A percentile compares a stretch with the other conserved stretches of the same genome.
Evolutionary conservation across 2,113 vertebrate genomes (phyloP).

Genomic region (Trinectes maculatus): DNA sequence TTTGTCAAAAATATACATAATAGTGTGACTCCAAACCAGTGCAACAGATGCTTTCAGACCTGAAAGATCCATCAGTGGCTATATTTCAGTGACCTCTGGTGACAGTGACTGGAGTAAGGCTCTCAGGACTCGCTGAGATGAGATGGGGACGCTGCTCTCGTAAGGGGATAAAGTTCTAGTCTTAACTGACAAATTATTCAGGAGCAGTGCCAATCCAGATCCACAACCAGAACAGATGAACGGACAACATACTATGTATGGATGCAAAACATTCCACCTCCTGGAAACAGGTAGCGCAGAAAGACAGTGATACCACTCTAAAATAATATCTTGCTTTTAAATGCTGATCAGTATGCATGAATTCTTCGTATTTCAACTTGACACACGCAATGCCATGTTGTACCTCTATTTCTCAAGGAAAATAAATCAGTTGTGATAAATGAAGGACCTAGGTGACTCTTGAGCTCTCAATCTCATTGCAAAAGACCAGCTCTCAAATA

Average conservation of each 20-base stretch:
- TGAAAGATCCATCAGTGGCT: not conserved
- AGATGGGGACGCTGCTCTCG: constrained; percentile 41
- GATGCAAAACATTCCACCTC: constrained; percentile 8
- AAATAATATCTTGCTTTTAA: constrained; percentile 12
- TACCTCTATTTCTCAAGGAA: constrained; percentile 17
- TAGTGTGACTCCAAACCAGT: not conserved
- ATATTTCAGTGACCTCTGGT: constrained; percentile 11
- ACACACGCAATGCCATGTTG: constrained; percentile 3
- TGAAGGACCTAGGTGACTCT: constrained; percentile 23
- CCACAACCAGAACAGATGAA: constrained; percentile 40
- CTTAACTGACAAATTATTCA: constrained; percentile 44
- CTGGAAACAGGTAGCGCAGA: constrained; percentile 22
- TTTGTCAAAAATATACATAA: not conserved
- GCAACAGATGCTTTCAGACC: not conserved
- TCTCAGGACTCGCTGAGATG: constrained; percentile 27
- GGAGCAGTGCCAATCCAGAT: constrained; percentile 24
- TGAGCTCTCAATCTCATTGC: constrained; percentile 41
- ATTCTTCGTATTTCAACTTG: constrained; percentile 5
- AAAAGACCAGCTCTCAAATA: constrained; percentile 53
- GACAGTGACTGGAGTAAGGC: constrained; percentile 9
- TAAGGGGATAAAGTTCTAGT: constrained; percentile 21
- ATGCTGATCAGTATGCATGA: not conserved
- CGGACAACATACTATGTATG: not conserved
- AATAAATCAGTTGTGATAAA: constrained; percentile 20
- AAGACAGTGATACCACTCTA: not conserved